Evolutionary conservation across 2,113 vertebrate species (phyloP).

Genomic region (Dasyurus viverrinus): DNA sequence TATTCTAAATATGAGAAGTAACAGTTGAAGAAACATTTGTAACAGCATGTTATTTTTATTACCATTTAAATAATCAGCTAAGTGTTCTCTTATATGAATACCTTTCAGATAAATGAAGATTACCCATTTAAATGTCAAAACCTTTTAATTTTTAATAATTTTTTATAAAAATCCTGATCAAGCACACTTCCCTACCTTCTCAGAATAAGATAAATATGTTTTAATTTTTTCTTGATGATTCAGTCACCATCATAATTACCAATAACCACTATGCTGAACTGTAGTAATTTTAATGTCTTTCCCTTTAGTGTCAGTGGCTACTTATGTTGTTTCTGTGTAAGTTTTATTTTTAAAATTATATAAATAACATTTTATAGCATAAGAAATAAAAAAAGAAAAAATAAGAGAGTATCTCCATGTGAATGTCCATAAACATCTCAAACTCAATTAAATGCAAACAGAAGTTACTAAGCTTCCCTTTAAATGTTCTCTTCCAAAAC

Average conservation of each 20-base stretch:
- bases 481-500: neutral
- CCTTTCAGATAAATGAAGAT: conserved; percentile 42
- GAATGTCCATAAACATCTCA: neutral
- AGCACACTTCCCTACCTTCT: neutral
- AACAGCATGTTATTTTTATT: conserved; percentile 55
- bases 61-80: conserved; percentile 58
- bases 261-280: neutral
- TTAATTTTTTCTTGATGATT: neutral
- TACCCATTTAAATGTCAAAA: neutral
- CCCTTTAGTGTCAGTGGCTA: neutral
- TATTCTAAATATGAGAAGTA: conserved; percentile 35
- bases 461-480: neutral
- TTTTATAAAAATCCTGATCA: conserved; percentile 6
- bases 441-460: neutral
- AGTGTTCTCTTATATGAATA: neutral
- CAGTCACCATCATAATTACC: neutral
- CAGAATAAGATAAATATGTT: neutral
- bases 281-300: neutral
- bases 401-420: neutral
- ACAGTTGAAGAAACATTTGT: conserved; percentile 35
- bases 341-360: neutral
- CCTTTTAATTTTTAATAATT: conserved; percentile 21
- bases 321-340: neutral
- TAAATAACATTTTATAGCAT: neutral
- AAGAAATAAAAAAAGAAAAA: neutral